Percentiles rank a stretch among this genome's conserved stretches.
Conservation (phyloP, 1,140 invertebrate genomes). For the Philopotamus ludificatus region DNA sequence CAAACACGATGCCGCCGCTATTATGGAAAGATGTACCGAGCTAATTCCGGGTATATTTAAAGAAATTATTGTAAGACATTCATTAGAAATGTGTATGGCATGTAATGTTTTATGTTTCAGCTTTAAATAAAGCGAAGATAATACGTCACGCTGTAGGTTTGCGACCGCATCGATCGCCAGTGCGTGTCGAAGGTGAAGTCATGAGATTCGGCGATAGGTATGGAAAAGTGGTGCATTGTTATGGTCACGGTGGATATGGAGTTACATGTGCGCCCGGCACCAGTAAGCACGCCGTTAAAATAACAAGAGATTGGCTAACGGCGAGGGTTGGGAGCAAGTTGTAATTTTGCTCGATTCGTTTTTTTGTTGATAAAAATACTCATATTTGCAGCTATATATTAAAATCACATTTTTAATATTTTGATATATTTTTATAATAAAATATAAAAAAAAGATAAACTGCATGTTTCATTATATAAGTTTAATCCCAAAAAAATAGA, state of each 20-base stretch:
- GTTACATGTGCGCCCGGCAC: constrained; percentile 86
- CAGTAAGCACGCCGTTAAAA: constrained; percentile 67
- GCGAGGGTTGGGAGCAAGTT: constrained; percentile 55
- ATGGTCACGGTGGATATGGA: constrained; percentile 91
- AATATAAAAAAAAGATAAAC: no score
- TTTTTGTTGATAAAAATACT: no score
- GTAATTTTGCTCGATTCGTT: no score
- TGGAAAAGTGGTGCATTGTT: constrained; percentile 81
- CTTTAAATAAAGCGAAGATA: constrained; percentile 63
- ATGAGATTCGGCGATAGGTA: constrained; percentile 45
- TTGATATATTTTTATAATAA: no score
- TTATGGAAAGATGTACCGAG: constrained; percentile 70
- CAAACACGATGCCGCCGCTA: constrained; percentile 69
- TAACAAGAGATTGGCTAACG: constrained; percentile 62
- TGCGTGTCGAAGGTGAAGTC: constrained; percentile 73
- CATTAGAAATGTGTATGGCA: neutral
- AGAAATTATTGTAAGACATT: neutral
- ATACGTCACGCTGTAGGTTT: constrained; percentile 72
- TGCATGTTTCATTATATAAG: no score
- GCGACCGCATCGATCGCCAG: constrained; percentile 72
- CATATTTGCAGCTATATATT: no score
- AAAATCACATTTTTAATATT: no score
- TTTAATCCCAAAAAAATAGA: no score
- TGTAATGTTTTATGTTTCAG: constrained; percentile 38
- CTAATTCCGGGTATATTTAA: constrained; percentile 62